Conservation (phyloP, 2,888 invertebrate species). For the Cheilosia impressa region DNA sequence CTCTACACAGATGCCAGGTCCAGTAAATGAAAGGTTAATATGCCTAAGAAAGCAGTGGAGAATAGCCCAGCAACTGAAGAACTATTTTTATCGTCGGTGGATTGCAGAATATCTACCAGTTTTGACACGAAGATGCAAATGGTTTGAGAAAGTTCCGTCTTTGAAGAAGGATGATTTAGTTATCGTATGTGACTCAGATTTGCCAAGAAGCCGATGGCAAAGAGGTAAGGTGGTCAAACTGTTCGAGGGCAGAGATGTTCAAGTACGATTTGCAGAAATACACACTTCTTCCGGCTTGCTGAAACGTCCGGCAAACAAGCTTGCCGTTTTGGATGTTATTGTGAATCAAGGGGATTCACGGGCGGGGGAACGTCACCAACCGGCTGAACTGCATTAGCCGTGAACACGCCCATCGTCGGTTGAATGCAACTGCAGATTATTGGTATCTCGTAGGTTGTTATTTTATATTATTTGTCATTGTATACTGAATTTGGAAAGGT, state of each 20-base stretch:
- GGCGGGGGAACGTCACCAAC: background rate
- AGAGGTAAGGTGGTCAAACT: background rate
- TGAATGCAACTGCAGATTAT: too few species aligned
- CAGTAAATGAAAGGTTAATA: background rate
- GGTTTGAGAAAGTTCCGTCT: background rate
- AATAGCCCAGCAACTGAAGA: background rate
- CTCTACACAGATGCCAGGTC: background rate
- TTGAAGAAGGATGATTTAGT: background rate
- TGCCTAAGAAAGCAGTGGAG: conserved; percentile 2
- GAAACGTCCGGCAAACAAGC: too few species aligned
- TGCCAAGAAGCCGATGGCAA: background rate
- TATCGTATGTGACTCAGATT: background rate
- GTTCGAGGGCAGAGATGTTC: background rate
- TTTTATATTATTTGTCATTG: too few species aligned
- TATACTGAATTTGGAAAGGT: too few species aligned
- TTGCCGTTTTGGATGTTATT: too few species aligned
- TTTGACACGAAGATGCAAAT: background rate
- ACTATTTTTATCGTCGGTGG: background rate
- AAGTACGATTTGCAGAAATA: background rate
- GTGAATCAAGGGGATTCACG: background rate
- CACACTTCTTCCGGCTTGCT: too few species aligned
- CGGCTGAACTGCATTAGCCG: background rate
- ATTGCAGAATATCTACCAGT: background rate
- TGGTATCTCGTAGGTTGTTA: too few species aligned
- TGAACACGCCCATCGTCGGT: too few species aligned